Evolutionary conservation across 2,797 vertebrate species (phyloP), one percentile per base, ranked within the genome.

Genomic region (Xenops minutus): DNA sequence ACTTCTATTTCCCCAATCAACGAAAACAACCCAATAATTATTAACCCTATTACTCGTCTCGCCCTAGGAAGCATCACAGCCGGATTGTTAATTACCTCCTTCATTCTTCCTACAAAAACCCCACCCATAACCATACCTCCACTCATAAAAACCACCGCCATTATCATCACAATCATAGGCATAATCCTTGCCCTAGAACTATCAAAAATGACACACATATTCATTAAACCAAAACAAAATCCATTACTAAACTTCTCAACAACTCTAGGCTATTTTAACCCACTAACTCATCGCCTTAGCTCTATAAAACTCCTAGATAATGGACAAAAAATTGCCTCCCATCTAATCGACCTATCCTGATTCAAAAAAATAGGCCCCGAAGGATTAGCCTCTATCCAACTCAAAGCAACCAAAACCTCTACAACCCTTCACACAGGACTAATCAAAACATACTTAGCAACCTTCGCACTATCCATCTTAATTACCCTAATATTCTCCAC

Each of bases 161-260:
- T 85, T 0, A 2, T 7, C 0, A 1, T 44, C 0, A 75, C 54
- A 8, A 0, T 0, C 0, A 0, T 29, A 0, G 77, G 69, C 0
- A 16, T 17, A 0, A 1, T 10, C 1, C 7, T n/a, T 4, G 54
- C 54, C 22, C 13, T 55, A n/a, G 54, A n/a, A n/a, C 4, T 22
- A 6, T n/a, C 54, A 22, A 55, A 55, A 55, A 9, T n/a, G 14
- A 7, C 54, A 0, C 32, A 55, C 4, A 15, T 7, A 23, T 13
- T 48, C 2, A 48, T 4, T 12, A 51, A 51, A 17, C 54, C 54
- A 0, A 36, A 58, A 26, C 55, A 58, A 17, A 36, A 17, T 2
- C 1, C 15, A 5, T 15, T 56, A 1, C 7, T 11, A 26, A 58
- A 58, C 7, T 58, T 58, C 4, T 58, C 55, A 4, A 5, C 6